Conservation (phyloP, 2,113 vertebrate species). For the Strigops habroptila region DNA sequence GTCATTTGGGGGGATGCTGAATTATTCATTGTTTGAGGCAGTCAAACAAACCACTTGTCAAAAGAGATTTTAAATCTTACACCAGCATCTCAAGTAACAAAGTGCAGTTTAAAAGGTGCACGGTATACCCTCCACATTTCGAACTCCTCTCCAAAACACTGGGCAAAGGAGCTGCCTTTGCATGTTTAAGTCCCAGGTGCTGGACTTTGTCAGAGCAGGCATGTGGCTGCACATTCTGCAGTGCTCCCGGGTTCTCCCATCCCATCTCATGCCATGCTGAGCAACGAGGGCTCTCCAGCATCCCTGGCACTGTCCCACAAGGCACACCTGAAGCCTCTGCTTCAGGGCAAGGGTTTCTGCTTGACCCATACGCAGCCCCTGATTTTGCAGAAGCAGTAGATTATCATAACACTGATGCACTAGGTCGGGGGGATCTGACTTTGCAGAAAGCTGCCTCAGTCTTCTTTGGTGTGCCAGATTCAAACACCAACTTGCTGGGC, state of each 20-base stretch:
- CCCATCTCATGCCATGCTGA: background rate
- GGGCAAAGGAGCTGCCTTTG: background rate
- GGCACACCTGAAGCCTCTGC: background rate
- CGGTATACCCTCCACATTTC: background rate
- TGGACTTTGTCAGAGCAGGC: background rate
- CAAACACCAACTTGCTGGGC: background rate
- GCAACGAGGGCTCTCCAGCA: accelerated
- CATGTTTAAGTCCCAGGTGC: background rate
- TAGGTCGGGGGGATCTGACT: background rate
- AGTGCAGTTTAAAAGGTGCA: background rate
- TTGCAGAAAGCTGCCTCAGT: background rate
- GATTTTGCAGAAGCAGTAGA: background rate
- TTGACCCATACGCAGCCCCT: background rate
- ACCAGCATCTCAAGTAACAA: background rate
- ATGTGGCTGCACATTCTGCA: background rate
- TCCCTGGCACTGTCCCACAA: accelerated
- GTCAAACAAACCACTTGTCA: background rate
- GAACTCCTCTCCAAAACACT: background rate
- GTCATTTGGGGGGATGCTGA: background rate
- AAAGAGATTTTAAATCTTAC: background rate
- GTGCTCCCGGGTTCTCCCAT: background rate
- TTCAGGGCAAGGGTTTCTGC: background rate
- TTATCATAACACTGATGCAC: background rate
- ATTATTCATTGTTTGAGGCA: background rate
- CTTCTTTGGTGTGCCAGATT: background rate